A percentile compares a stretch with the other conserved stretches of the same genome.
These are phyloP conservation scores for Helicoverpa assulta DNA, from an alignment of 2,888 invertebrate genomes.

Conservation along the genomic window DNA sequence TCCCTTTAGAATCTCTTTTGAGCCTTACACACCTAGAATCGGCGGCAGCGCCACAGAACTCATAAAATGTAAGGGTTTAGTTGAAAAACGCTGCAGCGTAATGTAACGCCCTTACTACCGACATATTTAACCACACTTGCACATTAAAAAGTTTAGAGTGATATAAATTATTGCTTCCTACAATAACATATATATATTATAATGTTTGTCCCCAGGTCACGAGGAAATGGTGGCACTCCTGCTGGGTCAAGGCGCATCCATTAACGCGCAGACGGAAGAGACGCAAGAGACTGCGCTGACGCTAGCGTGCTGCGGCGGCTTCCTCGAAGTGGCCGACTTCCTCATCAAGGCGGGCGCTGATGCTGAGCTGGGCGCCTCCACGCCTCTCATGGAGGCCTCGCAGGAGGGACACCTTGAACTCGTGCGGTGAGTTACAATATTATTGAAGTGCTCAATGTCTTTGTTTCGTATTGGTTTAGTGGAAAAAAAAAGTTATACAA, in stretches of 20 bases:
- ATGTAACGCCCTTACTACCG: too few species aligned
- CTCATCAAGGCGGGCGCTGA: constrained; percentile 98
- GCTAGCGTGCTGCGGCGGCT: constrained; percentile 98
- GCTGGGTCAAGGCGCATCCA: constrained; percentile 97
- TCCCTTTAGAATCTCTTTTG: too few species aligned
- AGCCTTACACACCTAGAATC: too few species aligned
- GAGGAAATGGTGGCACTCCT: constrained; percentile 99
- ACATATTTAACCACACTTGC: too few species aligned
- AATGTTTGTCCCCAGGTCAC: constrained; percentile 91
- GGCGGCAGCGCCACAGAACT: too few species aligned
- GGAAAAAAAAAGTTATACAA: too few species aligned
- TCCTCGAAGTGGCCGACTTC: constrained; percentile 97
- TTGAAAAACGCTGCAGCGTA: too few species aligned
- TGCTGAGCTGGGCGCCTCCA: constrained; percentile 98
- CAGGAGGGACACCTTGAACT: constrained; percentile 99
- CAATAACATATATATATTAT: too few species aligned
- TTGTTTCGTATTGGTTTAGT: too few species aligned
- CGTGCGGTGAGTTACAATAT: constrained; percentile 89
- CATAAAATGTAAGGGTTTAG: too few species aligned
- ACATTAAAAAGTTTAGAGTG: too few species aligned
- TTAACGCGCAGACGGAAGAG: constrained; percentile 99
- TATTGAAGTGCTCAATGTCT: neutral
- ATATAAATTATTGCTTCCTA: too few species aligned
- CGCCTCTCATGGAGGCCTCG: constrained; percentile 99
- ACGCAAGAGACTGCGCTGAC: constrained; percentile 99